phyloP scores from a whole-genome alignment of 2,113 vertebrate genomes.

The Oceanites oceanicus region DNA sequence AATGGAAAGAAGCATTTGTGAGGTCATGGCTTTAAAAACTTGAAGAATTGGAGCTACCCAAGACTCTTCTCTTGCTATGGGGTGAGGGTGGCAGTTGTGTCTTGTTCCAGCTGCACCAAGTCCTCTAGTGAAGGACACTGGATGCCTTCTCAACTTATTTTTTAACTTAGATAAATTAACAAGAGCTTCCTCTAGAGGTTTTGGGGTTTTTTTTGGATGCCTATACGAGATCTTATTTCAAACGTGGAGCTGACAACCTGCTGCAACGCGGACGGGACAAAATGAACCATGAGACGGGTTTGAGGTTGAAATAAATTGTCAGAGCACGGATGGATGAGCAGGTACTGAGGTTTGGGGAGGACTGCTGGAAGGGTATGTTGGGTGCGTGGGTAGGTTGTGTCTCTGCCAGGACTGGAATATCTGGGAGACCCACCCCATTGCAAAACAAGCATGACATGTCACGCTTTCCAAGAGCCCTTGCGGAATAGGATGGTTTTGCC shows the following conservation, averaged over 20 bases:
- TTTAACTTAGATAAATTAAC: background rate
- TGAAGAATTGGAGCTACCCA: background rate
- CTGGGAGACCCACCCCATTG: no score
- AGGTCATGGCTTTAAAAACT: background rate
- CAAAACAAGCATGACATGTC: no score
- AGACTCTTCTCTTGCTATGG: background rate
- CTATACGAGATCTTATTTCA: background rate
- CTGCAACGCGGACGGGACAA: accelerated
- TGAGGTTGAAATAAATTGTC: background rate
- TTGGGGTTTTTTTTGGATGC: no score
- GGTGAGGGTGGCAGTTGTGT: background rate
- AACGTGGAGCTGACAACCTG: background rate
- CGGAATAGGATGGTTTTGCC: background rate
- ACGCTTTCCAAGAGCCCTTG: background rate
- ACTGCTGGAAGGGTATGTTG: background rate
- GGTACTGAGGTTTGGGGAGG: background rate
- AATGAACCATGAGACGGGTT: accelerated
- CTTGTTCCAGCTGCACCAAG: background rate
- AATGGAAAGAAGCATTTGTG: background rate
- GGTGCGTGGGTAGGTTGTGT: no score
- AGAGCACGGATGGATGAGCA: background rate
- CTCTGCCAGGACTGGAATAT: background rate
- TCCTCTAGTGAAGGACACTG: background rate
- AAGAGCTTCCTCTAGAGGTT: background rate
- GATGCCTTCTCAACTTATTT: background rate